Conservation (phyloP, 2,113 vertebrate species). For the Callopanchax toddi region DNA sequence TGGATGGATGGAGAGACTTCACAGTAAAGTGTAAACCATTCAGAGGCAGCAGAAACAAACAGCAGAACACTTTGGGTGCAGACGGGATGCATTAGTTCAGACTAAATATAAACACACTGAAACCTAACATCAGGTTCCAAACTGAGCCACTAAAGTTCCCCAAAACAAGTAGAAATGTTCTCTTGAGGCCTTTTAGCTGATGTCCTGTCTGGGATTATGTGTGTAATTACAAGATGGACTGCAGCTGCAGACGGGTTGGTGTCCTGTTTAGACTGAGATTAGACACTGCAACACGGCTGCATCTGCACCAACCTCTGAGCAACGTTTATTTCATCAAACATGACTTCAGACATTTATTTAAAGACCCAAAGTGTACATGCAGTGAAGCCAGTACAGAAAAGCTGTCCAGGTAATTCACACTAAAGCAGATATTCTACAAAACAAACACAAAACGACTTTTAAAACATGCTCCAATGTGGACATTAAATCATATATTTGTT, state of each 20-base stretch:
- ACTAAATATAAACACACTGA: background rate
- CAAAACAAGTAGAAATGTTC: slow-evolving; percentile 11
- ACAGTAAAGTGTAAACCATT: too few species aligned
- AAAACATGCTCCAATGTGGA: too few species aligned
- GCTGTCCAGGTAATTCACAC: too few species aligned
- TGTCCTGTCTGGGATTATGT: slow-evolving; percentile 17
- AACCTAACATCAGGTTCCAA: slow-evolving; percentile 7
- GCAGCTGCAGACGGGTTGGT: slow-evolving; percentile 11
- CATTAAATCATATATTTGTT: too few species aligned
- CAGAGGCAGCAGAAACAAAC: too few species aligned
- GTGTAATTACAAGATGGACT: slow-evolving; percentile 11
- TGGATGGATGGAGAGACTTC: too few species aligned
- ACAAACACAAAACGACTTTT: too few species aligned
- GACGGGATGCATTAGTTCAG: background rate
- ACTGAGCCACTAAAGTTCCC: slow-evolving; percentile 1
- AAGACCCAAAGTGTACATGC: too few species aligned
- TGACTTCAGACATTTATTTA: background rate
- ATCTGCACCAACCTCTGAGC: background rate
- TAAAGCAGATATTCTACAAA: too few species aligned
- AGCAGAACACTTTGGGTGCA: background rate
- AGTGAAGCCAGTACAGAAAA: too few species aligned
- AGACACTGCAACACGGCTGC: background rate
- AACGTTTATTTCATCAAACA: background rate
- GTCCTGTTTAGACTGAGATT: slow-evolving; percentile 13
- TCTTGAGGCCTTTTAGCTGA: slow-evolving; percentile 5